Evolutionary conservation across 2,113 vertebrate genomes (phyloP), one percentile per base, ranked within the genome.

Genomic region (Leptodactylus fuscus): DNA sequence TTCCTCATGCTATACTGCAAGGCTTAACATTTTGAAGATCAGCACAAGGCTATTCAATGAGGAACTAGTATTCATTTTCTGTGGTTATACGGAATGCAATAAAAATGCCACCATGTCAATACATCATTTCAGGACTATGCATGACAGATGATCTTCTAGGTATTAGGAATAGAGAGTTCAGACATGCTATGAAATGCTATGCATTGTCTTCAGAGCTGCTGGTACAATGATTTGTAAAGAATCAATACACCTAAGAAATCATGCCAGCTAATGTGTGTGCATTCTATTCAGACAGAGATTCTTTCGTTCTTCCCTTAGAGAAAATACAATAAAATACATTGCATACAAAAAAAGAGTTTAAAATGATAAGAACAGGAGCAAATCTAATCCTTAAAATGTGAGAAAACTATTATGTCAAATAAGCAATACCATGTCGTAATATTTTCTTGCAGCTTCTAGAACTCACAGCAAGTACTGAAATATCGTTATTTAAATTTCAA

Each of bases 81-180:
- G 82, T 84, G 82, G 71, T 83, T 83, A 83, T 76, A 84, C 53
- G 11, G 55, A 84, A 65, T 84, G 71, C 58, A 84, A 84, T 84
- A 75, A 53, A 84, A 84, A 84, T 77, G 82, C 77, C 82, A 77
- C 71, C 27, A 84, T 84, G 71, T 84, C 82, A 84, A 84, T 84
- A 84, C 36, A 84, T 84, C 71, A 84, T 84, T 77, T 84, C 82
- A 77, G 71, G 41, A 76, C 71, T 84, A 77, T 84, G 71, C 71
- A 84, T 77, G 82, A 84, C 73, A 62, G 73, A 84, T 84, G 82
- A 76, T 84, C 73, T 77, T 75, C 58, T 65, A 75, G 75, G 82
- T 76, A 48, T 84, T 75, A 65, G 82, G 55, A 84, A 84, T 77
- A 67, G 73, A 74, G 29, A 60, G 73, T 62, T 84, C 55, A 76